Evolutionary conservation across 1,140 invertebrate genomes (phyloP), one percentile per base, ranked within the genome.

Genomic region (Orchestia grillus): DNA sequence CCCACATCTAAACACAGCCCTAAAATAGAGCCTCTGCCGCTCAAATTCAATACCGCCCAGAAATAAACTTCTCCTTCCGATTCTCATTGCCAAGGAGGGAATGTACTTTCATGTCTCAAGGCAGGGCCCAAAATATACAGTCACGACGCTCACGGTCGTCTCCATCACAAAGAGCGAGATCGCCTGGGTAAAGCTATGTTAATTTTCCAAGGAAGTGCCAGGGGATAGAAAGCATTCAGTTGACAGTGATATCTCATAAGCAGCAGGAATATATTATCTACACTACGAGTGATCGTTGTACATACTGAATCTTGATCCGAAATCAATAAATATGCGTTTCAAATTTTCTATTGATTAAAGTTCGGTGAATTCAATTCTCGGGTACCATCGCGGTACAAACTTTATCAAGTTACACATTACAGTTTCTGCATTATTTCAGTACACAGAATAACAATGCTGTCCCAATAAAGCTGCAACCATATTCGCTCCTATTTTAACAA

Each of bases 61-160:
- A 90, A 90, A 90, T 90, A 90, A 90, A 90, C 88, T 41, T 90
- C 88, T 90, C 88, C 88, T 90, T 90, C 88, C 88, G 88, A 90
- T 90, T 90, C 88, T 90, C 88, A 90, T 90, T 43, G 41, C n/a
- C 41, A 44, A 44, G 15, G 43, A 90, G 36, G 88, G 88, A 90
- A 90, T 90, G 88, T 90, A 44, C 88, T 42, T 90, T 90, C 88
- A 90, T 44, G 88, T 90, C 43, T 90, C 41, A 41, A 90, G 42
- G 28, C 88, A 90, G 15, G n/a, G n/a, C 28, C 42, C 88, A 90
- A 41, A 44, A 42, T 90, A 90, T 44, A 90, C 43, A 41, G 11
- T 42, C n/a, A 44, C 88, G 88, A 90, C 42, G 41, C 88, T 42
- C 43, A 42, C 88, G 88, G 88, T 90, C n/a, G 41, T 90, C 15